Base-by-base conservation (phyloP, 2,888 invertebrate species). In the Orgyia antiqua region DNA sequence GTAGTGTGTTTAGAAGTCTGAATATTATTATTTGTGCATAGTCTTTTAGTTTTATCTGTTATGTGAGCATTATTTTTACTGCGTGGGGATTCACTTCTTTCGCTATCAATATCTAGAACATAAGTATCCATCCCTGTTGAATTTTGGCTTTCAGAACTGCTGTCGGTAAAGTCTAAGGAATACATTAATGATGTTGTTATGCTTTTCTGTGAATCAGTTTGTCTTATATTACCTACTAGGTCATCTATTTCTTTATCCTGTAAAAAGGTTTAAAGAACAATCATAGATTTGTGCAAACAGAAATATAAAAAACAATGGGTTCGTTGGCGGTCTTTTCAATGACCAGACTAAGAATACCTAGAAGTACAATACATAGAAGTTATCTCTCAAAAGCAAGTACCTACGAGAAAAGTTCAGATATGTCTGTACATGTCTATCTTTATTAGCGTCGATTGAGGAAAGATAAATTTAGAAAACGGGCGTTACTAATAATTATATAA, bases 191-290 rank as follows among this genome's bases (percentile, higher is more conserved):
- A 73, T 32, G 70, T 68, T 58, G 74, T 65, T 47, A 83, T 62
- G 64, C 84, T 86, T 55, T 83, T 84, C 47, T 78, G 78, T 9
- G 83, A 84, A 28, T 82, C 75, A 42, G 80, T 73, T 35, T 61
- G 73, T 33, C 65, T 68, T 20, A 82, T 61, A 13, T 72, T 70
- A 20, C 73, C 73, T 3, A 77, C 62, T 21, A 71, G 53, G 33
- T 79, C 83, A 58, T 82, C 80, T 33, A 76, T 60, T 68, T 77
- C 79, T 37, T 75, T 70, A 31, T 80, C 76, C 83, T 83, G 54
- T 8, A 34, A 35, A 11, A 5, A 4, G n/a, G n/a, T n/a, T n/a
- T n/a, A n/a, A n/a, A n/a, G n/a, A n/a, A n/a, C n/a, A n/a, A n/a
- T n/a, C n/a, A n/a, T n/a, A n/a, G n/a, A n/a, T n/a, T n/a, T n/a